These are phyloP conservation scores for Dasypus novemcinctus DNA, from an alignment of 2,113 vertebrate species.

Conservation along the genomic window DNA sequence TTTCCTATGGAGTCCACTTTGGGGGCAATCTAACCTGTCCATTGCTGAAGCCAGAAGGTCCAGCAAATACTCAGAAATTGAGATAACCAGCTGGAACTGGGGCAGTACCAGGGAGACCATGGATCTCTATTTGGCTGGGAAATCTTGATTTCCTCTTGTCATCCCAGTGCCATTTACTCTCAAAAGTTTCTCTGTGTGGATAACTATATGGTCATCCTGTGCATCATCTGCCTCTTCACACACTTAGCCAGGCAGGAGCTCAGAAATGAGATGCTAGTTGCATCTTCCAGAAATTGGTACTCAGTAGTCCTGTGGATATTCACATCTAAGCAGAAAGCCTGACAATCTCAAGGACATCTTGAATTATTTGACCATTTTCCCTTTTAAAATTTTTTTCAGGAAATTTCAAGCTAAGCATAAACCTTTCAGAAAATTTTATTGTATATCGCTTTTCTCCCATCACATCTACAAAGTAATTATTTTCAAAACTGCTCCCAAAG, in stretches of 20 bases:
- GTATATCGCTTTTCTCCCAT: not conserved
- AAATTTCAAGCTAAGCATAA: conserved; percentile 1
- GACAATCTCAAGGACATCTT: not conserved
- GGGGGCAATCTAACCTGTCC: not conserved
- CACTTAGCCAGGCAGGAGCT: not conserved
- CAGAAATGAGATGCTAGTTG: not conserved
- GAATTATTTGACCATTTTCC: not conserved
- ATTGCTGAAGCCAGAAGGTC: not conserved
- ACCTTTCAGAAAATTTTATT: not conserved
- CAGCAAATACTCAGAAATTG: not conserved
- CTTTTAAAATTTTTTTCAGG: not conserved
- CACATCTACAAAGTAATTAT: not conserved
- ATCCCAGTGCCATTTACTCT: not conserved
- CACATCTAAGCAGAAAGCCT: not conserved
- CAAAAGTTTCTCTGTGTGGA: not conserved
- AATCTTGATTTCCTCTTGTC: not conserved
- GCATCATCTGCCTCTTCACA: not conserved
- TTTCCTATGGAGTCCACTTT: not conserved
- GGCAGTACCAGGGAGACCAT: not conserved
- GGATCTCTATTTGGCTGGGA: not conserved
- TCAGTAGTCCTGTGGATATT: not conserved
- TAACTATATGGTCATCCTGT: not conserved
- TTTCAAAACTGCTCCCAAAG: not conserved
- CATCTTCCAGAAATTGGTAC: not conserved
- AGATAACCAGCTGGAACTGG: not conserved